Evolutionary conservation across 2,888 invertebrate species (phyloP).

Genomic region (Acanthosoma haemorrhoidale): DNA sequence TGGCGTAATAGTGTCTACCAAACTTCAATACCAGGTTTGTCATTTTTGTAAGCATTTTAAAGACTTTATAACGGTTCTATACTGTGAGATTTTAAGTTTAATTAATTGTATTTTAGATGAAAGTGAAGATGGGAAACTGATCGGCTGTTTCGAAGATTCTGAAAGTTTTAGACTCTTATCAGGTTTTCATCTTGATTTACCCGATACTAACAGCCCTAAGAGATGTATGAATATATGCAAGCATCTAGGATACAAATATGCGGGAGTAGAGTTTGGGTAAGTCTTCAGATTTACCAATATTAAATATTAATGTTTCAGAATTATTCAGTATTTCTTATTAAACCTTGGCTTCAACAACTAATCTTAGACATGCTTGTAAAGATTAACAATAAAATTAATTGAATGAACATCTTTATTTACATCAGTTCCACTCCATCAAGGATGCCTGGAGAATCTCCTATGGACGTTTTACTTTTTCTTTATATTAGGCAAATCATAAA

Average conservation of each 20-base stretch:
- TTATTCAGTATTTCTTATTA: too few species aligned
- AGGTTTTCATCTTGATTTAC: constrained; percentile 28
- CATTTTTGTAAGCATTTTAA: not conserved
- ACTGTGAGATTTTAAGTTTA: too few species aligned
- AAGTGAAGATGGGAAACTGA: constrained; percentile 36
- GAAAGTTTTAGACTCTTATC: constrained; percentile 31
- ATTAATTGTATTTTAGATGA: constrained; percentile 30
- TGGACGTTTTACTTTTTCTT: too few species aligned
- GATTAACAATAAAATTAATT: too few species aligned
- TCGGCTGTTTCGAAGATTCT: constrained; percentile 38
- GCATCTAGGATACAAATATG: constrained; percentile 34
- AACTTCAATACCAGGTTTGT: constrained; percentile 33
- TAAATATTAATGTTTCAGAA: not conserved
- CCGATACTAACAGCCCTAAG: constrained; percentile 33
- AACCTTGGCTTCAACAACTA: too few species aligned
- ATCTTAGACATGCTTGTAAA: too few species aligned
- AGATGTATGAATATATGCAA: constrained; percentile 35
- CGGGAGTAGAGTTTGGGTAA: constrained; percentile 35
- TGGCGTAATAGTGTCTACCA: constrained; percentile 31
- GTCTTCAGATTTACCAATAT: not conserved
- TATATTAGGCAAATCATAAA: too few species aligned
- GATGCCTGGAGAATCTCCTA: too few species aligned
- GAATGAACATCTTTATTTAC: too few species aligned
- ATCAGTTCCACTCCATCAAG: too few species aligned
- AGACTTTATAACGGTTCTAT: not conserved